A percentile compares a stretch with the other conserved stretches of the same genome.
These are phyloP conservation scores for Cydia fagiglandana DNA, from an alignment of 1,140 invertebrate genomes.

Conservation along the genomic window DNA sequence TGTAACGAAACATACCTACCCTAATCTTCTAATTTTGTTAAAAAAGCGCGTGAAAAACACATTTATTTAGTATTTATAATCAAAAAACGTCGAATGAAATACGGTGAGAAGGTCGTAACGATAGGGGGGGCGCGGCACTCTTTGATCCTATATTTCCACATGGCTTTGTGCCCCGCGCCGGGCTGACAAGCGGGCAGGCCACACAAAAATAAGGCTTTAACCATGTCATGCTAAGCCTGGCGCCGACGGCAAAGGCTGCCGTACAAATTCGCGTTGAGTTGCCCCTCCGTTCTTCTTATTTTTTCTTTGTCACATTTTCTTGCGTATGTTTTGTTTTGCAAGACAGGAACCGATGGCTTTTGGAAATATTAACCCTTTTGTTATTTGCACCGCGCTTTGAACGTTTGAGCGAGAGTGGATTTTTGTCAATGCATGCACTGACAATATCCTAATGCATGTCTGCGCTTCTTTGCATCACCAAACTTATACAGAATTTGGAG, in stretches of 20 bases:
- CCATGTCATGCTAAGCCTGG: constrained; percentile 77
- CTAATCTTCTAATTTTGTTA: not conserved
- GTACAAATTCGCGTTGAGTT: constrained; percentile 73
- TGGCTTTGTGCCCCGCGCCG: constrained; percentile 73
- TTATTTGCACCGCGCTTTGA: constrained; percentile 42
- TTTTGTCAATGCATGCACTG: constrained; percentile 1
- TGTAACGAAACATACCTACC: not conserved
- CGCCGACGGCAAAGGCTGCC: constrained; percentile 75
- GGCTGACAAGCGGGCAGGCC: constrained; percentile 72
- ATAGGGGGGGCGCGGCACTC: constrained; percentile 57
- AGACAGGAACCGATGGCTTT: constrained; percentile 40
- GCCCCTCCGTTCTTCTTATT: constrained; percentile 48
- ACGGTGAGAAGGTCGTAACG: constrained; percentile 42
- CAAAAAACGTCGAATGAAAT: constrained; percentile 41
- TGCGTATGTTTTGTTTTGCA: constrained; percentile 43
- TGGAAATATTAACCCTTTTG: not conserved
- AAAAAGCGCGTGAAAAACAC: not conserved
- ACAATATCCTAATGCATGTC: constrained; percentile 5
- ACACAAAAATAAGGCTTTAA: constrained; percentile 79
- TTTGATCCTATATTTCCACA: constrained; percentile 78
- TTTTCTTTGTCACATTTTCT: constrained; percentile 43
- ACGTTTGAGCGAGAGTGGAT: not conserved
- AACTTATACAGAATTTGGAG: not conserved
- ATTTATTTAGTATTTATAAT: constrained; percentile 2
- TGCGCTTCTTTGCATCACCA: constrained; percentile 39